Conservation (phyloP, 2,113 vertebrate genomes). For the Monopterus albus region DNA sequence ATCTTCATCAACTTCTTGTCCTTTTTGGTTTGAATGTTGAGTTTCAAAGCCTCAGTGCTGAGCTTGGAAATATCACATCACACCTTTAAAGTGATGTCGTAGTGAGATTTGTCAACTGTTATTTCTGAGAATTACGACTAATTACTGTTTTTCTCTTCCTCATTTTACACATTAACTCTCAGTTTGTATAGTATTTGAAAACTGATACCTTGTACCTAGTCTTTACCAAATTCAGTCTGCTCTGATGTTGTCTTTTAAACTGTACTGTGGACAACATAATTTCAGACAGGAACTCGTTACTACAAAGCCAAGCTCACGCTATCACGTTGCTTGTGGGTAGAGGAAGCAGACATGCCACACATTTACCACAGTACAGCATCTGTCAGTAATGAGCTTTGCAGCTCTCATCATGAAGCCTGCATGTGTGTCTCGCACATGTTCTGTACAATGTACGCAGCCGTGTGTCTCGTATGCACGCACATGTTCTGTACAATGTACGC, state of each 20-base stretch:
- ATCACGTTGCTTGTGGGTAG: neutral
- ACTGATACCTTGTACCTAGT: neutral
- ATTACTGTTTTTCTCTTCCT: neutral
- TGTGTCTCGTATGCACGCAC: too few species aligned
- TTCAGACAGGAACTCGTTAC: neutral
- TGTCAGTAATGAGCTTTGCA: neutral
- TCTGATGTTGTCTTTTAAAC: neutral
- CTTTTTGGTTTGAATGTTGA: too few species aligned
- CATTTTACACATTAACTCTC: neutral
- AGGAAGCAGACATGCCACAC: constrained; percentile 46
- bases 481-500: too few species aligned
- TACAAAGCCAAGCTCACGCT: neutral
- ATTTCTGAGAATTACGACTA: neutral
- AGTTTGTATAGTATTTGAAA: neutral
- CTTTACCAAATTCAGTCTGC: neutral
- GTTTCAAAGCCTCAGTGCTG: too few species aligned
- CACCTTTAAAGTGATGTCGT: neutral
- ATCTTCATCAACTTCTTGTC: too few species aligned
- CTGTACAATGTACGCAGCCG: too few species aligned
- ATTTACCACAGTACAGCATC: constrained; percentile 32
- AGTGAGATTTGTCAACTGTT: neutral
- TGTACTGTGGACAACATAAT: too few species aligned
- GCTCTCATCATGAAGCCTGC: neutral
- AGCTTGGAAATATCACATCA: too few species aligned
- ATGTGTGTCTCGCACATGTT: neutral